Evolutionary conservation across 2,113 vertebrate genomes (phyloP).

Genomic region (Butorides virescens): DNA sequence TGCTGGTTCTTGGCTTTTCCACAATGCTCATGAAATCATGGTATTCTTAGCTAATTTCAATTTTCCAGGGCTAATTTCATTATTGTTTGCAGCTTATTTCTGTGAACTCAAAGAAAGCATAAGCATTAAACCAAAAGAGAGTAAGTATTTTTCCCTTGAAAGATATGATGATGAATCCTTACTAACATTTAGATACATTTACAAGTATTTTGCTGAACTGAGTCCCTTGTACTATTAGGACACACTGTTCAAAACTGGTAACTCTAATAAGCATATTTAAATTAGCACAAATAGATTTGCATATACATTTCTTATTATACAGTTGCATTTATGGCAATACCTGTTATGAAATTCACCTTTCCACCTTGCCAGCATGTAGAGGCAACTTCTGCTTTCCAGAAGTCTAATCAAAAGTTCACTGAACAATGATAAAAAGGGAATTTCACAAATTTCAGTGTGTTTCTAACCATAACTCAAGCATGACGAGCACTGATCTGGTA

Average conservation of each 20-base stretch:
- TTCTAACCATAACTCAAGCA: neutral
- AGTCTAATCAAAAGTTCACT: neutral
- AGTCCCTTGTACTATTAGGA: neutral
- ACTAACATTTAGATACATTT: neutral
- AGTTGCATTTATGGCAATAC: neutral
- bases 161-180: neutral
- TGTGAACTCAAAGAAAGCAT: neutral
- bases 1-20: neutral
- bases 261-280: neutral
- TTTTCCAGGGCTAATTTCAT: neutral
- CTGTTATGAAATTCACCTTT: neutral
- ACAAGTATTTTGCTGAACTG: neutral
- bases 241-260: neutral
- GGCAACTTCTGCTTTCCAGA: neutral
- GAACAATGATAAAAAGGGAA: neutral
- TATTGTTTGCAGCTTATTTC: neutral
- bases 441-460: neutral
- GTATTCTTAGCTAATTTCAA: neutral
- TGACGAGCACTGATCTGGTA: neutral
- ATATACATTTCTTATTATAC: neutral
- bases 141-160: neutral
- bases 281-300: neutral
- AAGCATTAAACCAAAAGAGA: neutral
- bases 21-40: neutral
- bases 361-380: neutral